These are phyloP conservation scores for Sylvilagus bachmani DNA, from an alignment of 2,113 vertebrate species.

Conservation along the genomic window DNA sequence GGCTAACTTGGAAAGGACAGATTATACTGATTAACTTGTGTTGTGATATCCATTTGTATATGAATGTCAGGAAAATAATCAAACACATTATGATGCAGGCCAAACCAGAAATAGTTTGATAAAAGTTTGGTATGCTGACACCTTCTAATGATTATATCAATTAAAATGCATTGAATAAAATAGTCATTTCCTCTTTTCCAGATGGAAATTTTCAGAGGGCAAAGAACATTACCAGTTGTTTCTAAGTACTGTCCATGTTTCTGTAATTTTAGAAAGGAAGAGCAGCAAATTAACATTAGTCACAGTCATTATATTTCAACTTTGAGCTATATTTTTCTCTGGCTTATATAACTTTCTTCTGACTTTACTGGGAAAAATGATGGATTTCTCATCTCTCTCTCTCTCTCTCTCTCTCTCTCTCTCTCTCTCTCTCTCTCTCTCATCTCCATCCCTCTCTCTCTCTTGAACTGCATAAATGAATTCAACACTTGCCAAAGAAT, in stretches of 20 bases:
- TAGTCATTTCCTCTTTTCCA: slow-evolving; percentile 82
- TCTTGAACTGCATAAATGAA: slow-evolving; percentile 68
- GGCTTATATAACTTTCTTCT: slow-evolving; percentile 75
- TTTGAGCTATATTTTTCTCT: slow-evolving; percentile 77
- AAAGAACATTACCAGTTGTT: slow-evolving; percentile 88
- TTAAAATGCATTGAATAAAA: slow-evolving; percentile 73
- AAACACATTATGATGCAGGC: slow-evolving; percentile 79
- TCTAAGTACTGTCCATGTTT: slow-evolving; percentile 89
- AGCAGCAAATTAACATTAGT: slow-evolving; percentile 90
- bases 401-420: not conserved
- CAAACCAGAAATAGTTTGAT: slow-evolving; percentile 87
- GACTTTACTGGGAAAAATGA: slow-evolving; percentile 77
- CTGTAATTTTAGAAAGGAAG: slow-evolving; percentile 88
- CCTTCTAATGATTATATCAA: slow-evolving; percentile 82
- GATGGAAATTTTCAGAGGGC: slow-evolving; percentile 84
- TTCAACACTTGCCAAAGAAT: slow-evolving; percentile 72
- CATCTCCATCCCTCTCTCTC: not conserved
- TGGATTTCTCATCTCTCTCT: slow-evolving; percentile 40
- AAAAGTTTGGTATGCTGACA: slow-evolving; percentile 86
- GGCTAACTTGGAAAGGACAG: slow-evolving; percentile 44
- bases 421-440: not conserved
- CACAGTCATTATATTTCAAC: slow-evolving; percentile 90
- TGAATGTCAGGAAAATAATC: slow-evolving; percentile 52
- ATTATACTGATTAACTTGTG: slow-evolving; percentile 50
- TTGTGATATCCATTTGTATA: slow-evolving; percentile 53